A percentile compares a stretch with the other conserved stretches of the same genome.
Conservation (phyloP, 92 coral and sea anemone species). For the Porites rus region DNA sequence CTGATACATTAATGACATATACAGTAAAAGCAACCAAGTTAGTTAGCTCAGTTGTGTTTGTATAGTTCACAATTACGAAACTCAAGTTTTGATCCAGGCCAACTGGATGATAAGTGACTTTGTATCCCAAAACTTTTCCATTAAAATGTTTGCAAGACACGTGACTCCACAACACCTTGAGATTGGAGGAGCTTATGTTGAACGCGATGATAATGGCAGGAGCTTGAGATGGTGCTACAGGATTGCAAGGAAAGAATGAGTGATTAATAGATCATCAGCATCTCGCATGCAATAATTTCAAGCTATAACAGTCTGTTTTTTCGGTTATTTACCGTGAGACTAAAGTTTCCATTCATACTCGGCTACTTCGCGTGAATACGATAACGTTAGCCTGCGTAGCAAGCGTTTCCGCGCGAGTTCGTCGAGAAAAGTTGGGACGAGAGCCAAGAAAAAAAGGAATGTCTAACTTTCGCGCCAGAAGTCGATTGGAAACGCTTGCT, state of each 20-base stretch:
- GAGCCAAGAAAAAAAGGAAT: too few relatives aligned
- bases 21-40: constrained; percentile 20
- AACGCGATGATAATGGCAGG: constrained; percentile 25
- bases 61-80: neutral
- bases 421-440: too few relatives aligned
- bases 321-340: too few relatives aligned
- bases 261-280: too few relatives aligned
- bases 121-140: constrained; percentile 20
- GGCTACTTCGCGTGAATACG: too few relatives aligned
- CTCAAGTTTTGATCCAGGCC: neutral
- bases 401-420: too few relatives aligned
- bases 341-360: too few relatives aligned
- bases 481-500: too few relatives aligned
- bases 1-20: constrained; percentile 39
- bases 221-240: constrained; percentile 10
- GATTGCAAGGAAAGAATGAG: neutral
- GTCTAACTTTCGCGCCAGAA: too few relatives aligned
- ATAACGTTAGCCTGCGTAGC: too few relatives aligned
- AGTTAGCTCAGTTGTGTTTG: constrained; percentile 1
- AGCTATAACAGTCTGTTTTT: too few relatives aligned
- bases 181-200: constrained; percentile 38
- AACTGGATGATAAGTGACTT: neutral
- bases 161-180: constrained; percentile 45
- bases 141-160: neutral
- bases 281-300: too few relatives aligned